Base-by-base conservation (phyloP, 1,140 invertebrate genomes). In the Oncopeltus fasciatus region DNA sequence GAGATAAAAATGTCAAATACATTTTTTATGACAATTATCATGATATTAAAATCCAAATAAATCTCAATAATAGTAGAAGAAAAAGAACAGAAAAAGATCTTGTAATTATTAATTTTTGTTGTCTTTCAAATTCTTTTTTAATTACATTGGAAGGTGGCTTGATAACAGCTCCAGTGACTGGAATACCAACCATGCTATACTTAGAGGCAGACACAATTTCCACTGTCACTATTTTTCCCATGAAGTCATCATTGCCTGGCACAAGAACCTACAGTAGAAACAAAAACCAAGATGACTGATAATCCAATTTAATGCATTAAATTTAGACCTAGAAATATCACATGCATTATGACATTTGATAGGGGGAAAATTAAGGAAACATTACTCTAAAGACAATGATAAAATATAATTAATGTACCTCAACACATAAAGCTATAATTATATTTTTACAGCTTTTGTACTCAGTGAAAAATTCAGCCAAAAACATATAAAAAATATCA, bases 151-250 rank as follows among this genome's bases (percentile, higher is more conserved):
- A 38, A 8, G 31, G 31, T 8, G 29, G 18, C 3, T 24, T 9
- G 4, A 56, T 24, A 24, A 29, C 65, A 9, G 33, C 18, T 16
- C 57, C 31, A 59, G 57, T 56, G 59, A 61, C 61, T 24, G 62
- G 57, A 70, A 84, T 74, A 0, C 84, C 90, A 56, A 84, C 82
- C 85, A 96, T 87, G 62, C 84, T 95, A 74, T 94, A 88, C 75
- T 96, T 96, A 0, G 81, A 84, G 0, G 85, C 80, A 53, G 81
- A 77, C 0, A 78, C 75, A 24, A 96, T 90, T 69, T 81, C 78
- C 0, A 96, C 92, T 28, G 78, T 81, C 0, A 96, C 76, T 70
- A 86, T 80, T 72, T 90, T 88, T 0, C 94, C 94, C 78, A 95
- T 81, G 20, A 84, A 81, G 67, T 83, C 78, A 8, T 86, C 76